Evolutionary conservation across 1,140 invertebrate genomes (phyloP).

Genomic region (Aethina tumida): DNA sequence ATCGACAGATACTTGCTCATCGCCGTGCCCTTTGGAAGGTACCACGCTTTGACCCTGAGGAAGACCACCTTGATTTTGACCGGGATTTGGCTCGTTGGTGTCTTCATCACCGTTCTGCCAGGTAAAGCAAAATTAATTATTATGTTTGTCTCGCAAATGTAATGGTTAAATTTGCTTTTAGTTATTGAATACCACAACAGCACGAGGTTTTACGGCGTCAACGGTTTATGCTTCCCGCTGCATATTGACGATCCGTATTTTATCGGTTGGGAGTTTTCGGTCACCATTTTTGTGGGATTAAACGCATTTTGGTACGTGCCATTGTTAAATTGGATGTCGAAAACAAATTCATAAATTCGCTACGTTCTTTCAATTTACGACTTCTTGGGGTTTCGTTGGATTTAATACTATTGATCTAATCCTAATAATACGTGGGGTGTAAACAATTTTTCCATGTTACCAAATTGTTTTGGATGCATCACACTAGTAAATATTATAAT

Average conservation of each 20-base stretch:
- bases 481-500: too few species aligned
- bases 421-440: too few species aligned
- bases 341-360: slow-evolving; percentile 5
- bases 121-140: slow-evolving; percentile 38
- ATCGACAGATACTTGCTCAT: slow-evolving; percentile 65
- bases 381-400: too few species aligned
- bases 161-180: slow-evolving; percentile 23
- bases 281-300: slow-evolving; percentile 61
- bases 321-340: slow-evolving; percentile 7
- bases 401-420: too few species aligned
- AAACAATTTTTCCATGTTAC: too few species aligned
- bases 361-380: too few species aligned
- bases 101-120: slow-evolving; percentile 55
- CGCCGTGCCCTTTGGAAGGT: slow-evolving; percentile 52
- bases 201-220: slow-evolving; percentile 57
- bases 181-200: slow-evolving; percentile 52
- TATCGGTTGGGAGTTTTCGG: slow-evolving; percentile 65
- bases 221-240: slow-evolving; percentile 63
- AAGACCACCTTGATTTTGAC: slow-evolving; percentile 44
- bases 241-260: slow-evolving; percentile 62
- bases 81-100: slow-evolving; percentile 54
- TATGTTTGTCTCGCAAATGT: slow-evolving; percentile 3
- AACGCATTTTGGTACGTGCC: slow-evolving; percentile 50
- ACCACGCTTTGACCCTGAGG: slow-evolving; percentile 44
- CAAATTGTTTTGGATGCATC: too few species aligned